Conservation (phyloP, 2,888 invertebrate genomes). For the Acronicta alni region DNA sequence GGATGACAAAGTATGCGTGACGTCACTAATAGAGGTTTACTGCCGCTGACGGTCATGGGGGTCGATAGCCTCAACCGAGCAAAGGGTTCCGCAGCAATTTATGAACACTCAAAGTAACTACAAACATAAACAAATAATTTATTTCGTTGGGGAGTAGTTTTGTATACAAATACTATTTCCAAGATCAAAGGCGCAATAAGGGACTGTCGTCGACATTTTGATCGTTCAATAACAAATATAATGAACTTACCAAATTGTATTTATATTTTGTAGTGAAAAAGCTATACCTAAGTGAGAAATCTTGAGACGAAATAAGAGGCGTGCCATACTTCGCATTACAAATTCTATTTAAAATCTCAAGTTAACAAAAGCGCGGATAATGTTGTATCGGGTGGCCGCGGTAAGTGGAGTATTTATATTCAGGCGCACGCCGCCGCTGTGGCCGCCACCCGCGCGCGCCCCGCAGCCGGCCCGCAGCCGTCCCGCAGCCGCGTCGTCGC, state of each 20-base stretch:
- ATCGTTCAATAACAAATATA: conserved; percentile 10
- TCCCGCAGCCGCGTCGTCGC: conserved; percentile 1
- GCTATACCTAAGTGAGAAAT: background rate
- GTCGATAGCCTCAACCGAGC: background rate
- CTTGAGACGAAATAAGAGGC: background rate
- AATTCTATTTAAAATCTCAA: conserved; percentile 29
- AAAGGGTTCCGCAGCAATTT: background rate
- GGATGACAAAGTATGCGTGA: conserved; percentile 39
- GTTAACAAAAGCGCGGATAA: conserved; percentile 28
- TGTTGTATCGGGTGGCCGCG: conserved; percentile 28
- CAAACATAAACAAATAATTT: background rate
- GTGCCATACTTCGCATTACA: conserved; percentile 3
- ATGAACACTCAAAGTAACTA: background rate
- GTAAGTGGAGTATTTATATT: conserved; percentile 25
- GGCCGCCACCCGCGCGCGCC: background rate
- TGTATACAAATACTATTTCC: conserved; percentile 1
- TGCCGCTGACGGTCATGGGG: conserved; percentile 10
- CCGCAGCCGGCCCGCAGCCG: conserved; percentile 4
- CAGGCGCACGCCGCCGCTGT: conserved; percentile 1
- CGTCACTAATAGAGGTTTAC: conserved; percentile 34
- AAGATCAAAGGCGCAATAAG: conserved; percentile 5
- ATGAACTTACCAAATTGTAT: conserved; percentile 4
- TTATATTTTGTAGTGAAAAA: conserved; percentile 2
- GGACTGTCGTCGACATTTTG: background rate
- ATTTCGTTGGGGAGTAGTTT: conserved; percentile 2